These are phyloP conservation scores for Neelides sp. DNA, from an alignment of 1,140 invertebrate species.

Conservation along the genomic window DNA sequence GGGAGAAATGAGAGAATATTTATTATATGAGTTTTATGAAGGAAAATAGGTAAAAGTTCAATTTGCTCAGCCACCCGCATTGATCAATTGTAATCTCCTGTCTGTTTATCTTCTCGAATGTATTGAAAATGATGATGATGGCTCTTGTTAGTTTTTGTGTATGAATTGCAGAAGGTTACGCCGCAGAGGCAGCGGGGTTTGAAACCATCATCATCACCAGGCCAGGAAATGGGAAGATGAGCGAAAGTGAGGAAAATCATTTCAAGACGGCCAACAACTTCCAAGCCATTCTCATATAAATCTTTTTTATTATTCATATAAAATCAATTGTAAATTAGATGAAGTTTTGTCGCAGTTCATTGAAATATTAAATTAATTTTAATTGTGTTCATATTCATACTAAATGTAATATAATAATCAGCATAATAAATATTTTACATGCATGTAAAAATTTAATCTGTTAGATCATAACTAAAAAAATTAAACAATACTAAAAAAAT, in stretches of 20 bases:
- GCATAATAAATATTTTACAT: too few species aligned
- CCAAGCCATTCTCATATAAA: too few species aligned
- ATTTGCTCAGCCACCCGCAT: neutral
- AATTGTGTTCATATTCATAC: too few species aligned
- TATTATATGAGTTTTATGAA: neutral
- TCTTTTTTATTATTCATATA: neutral
- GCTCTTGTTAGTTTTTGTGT: conserved; percentile 16
- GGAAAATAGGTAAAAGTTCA: neutral
- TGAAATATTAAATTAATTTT: neutral
- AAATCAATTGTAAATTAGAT: neutral
- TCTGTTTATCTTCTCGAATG: neutral
- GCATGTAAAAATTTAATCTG: too few species aligned
- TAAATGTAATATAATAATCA: too few species aligned
- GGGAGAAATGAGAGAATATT: neutral
- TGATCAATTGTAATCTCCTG: conserved; percentile 6
- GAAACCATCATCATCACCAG: conserved; percentile 53
- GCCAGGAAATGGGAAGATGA: conserved; percentile 69
- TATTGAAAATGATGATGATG: too few species aligned
- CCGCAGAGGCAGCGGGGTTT: conserved; percentile 60
- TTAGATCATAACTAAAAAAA: too few species aligned
- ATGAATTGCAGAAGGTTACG: conserved; percentile 64
- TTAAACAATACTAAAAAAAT: too few species aligned
- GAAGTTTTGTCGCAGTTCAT: neutral
- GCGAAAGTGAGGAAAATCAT: too few species aligned
- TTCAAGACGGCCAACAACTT: too few species aligned